Evolutionary conservation across 53 echinoderm and acorn worm species (phyloP), one percentile per base, ranked within the genome.

Genomic region (Luidia sarsii): DNA sequence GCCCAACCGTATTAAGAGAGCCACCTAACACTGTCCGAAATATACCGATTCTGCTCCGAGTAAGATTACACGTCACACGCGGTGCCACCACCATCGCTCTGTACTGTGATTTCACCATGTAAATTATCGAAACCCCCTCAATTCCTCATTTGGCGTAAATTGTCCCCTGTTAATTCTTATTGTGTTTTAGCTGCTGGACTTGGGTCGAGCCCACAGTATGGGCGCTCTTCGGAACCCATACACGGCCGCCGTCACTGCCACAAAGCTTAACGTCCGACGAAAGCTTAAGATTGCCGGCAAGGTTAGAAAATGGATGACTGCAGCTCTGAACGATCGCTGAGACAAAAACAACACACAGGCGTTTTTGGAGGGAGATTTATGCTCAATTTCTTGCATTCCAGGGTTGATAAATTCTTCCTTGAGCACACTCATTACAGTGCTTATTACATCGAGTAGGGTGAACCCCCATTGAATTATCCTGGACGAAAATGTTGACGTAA

Each of bases 251-350:
- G 81, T 94, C 15, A 82, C 80, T 34, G 50, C 72, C 39, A 94
- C 91, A 7, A 57, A 89, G 67, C 80, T 92, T 28, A 94, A 94
- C 87, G 92, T 94, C 54, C 64, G 91, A 68, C 92, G 95, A 91
- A 84, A 89, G 67, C 10, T 67, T 50, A 83, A 71, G 57, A 92
- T 86, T 21, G 74, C 74, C 15, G 38, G 36, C 8, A 16, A 57
- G 13, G 39, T 28, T 3, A 2, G 57, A 27, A 14, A 39, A 31
- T 74, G 74, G 74, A 23, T 74, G 4, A 43, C 39, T 0, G 33
- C 52, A 11, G 7, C 2, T 21, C 8, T 70, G n/a, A n/a, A n/a
- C n/a, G n/a, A n/a, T n/a, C n/a, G n/a, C n/a, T n/a, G n/a, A n/a
- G n/a, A n/a, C n/a, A n/a, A n/a, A n/a, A n/a, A n/a, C n/a, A n/a